Conservation (phyloP, 2,113 vertebrate species). For the Callocephalon fimbriatum region DNA sequence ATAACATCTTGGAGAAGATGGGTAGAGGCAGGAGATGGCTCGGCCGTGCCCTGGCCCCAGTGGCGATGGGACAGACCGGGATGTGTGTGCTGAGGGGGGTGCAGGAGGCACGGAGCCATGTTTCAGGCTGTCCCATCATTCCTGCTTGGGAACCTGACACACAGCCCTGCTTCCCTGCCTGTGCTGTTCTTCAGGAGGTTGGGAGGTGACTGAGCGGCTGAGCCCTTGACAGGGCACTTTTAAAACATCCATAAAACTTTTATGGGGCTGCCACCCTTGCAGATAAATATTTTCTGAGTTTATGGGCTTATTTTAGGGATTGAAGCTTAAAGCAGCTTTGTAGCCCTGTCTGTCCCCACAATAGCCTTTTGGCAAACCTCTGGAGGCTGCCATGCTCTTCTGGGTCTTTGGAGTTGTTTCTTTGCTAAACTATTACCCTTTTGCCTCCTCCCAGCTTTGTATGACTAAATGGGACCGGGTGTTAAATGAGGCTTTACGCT, state of each 20-base stretch:
- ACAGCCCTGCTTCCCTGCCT: background rate
- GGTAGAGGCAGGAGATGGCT: background rate
- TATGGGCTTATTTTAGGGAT: conserved; percentile 74
- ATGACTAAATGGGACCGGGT: background rate
- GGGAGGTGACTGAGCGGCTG: conserved; percentile 71
- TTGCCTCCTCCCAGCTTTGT: conserved; percentile 7
- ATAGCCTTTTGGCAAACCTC: conserved; percentile 66
- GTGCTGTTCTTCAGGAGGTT: conserved; percentile 30
- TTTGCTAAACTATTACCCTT: conserved; percentile 48
- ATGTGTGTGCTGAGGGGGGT: background rate
- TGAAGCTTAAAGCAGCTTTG: conserved; percentile 76
- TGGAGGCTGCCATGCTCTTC: conserved; percentile 38
- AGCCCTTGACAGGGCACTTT: conserved; percentile 70
- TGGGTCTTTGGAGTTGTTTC: conserved; percentile 49
- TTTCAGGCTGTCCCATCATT: conserved; percentile 2
- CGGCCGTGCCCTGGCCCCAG: background rate
- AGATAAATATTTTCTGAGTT: conserved; percentile 81
- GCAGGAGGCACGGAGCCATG: background rate
- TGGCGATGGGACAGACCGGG: background rate
- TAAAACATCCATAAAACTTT: conserved; percentile 81
- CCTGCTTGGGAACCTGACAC: background rate
- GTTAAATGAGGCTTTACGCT: background rate
- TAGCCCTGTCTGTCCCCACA: conserved; percentile 50
- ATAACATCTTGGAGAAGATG: rapidly evolving
- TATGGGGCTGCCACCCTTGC: conserved; percentile 80